Conservation (phyloP, 2,888 invertebrate species). For the Dascillus cervinus region DNA sequence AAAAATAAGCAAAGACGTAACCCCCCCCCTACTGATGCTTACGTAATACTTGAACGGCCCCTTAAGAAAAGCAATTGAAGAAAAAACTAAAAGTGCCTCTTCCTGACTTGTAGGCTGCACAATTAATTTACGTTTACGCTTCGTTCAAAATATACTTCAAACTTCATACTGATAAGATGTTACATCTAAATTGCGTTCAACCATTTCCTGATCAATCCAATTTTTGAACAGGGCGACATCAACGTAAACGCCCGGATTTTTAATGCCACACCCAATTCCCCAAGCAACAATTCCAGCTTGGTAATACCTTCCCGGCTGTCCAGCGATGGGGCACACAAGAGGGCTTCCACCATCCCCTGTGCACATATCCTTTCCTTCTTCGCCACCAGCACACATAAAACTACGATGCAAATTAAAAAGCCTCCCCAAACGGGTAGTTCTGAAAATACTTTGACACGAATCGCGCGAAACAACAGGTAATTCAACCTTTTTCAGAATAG, state of each 20-base stretch:
- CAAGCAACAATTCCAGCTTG: slow-evolving; percentile 50
- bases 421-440: slow-evolving; percentile 58
- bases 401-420: slow-evolving; percentile 57
- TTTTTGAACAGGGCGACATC: slow-evolving; percentile 38
- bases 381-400: slow-evolving; percentile 73
- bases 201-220: slow-evolving; percentile 36
- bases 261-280: slow-evolving; percentile 45
- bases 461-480: slow-evolving; percentile 52
- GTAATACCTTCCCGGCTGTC: slow-evolving; percentile 40
- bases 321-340: slow-evolving; percentile 59
- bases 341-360: slow-evolving; percentile 71
- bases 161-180: neutral
- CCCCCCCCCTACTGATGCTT: too few relatives aligned
- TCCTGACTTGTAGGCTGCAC: too few relatives aligned
- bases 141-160: neutral
- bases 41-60: too few relatives aligned
- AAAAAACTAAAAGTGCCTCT: too few relatives aligned
- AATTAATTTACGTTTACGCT: too few relatives aligned
- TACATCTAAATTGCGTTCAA: neutral
- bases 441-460: slow-evolving; percentile 44
- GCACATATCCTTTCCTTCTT: slow-evolving; percentile 61
- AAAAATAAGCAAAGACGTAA: too few relatives aligned
- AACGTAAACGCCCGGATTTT: slow-evolving; percentile 44
- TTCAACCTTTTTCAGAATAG: slow-evolving; percentile 57
- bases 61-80: too few relatives aligned